phyloP scores from a whole-genome alignment of 1,140 invertebrate species.

The Cotesia glomerata region DNA sequence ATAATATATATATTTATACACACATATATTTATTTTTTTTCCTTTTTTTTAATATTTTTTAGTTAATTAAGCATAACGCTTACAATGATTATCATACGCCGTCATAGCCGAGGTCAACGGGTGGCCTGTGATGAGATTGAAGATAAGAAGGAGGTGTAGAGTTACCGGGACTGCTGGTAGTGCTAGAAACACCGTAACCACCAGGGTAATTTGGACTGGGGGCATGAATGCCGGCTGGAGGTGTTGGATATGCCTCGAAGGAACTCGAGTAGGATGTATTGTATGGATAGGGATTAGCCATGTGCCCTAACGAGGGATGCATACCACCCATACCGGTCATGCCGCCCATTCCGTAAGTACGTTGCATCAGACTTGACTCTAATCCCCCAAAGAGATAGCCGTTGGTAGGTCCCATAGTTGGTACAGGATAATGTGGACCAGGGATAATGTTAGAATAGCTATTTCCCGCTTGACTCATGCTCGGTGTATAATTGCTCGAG shows the following conservation, averaged over 20 bases:
- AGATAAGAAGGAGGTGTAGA: constrained; percentile 58
- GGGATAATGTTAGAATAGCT: constrained; percentile 56
- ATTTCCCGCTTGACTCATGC: constrained; percentile 52
- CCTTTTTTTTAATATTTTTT: no score
- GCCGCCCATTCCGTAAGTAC: constrained; percentile 55
- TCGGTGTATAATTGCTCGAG: constrained; percentile 60
- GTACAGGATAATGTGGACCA: constrained; percentile 58
- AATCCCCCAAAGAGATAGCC: constrained; percentile 57
- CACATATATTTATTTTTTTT: no score
- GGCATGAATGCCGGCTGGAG: constrained; percentile 54
- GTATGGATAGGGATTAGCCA: constrained; percentile 58
- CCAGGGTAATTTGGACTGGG: constrained; percentile 59
- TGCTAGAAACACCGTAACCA: constrained; percentile 34
- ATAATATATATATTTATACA: not conserved
- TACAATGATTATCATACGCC: constrained; percentile 62
- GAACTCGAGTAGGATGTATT: constrained; percentile 59
- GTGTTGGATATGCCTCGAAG: constrained; percentile 57
- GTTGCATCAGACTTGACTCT: constrained; percentile 59
- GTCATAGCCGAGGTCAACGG: constrained; percentile 60
- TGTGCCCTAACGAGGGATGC: constrained; percentile 58
- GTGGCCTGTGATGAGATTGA: constrained; percentile 57
- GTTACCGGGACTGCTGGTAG: constrained; percentile 43
- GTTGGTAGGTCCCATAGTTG: constrained; percentile 55
- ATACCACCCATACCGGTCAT: constrained; percentile 55
- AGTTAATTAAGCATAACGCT: constrained; percentile 13